Evolutionary conservation across 2,888 invertebrate species (phyloP).

Genomic region (Rhagonycha lutea): DNA sequence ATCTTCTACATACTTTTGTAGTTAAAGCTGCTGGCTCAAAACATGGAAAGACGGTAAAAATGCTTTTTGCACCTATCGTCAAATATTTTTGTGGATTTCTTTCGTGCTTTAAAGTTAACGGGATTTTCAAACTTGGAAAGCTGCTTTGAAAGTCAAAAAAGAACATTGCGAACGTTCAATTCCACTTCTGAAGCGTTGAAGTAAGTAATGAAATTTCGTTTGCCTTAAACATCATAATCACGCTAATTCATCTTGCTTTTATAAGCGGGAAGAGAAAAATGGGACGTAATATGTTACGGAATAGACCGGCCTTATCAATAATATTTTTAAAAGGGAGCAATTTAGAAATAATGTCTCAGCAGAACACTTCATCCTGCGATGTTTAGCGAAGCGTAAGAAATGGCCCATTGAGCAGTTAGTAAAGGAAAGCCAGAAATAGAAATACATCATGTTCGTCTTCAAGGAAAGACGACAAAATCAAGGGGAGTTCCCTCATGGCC

Average conservation of each 20-base stretch:
- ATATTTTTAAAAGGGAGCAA: conserved; percentile 22
- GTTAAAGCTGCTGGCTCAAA: background rate
- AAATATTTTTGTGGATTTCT: background rate
- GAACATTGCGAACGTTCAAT: background rate
- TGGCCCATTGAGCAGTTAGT: conserved; percentile 54
- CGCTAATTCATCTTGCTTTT: background rate
- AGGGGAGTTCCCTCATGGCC: conserved; percentile 45
- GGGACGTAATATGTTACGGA: background rate
- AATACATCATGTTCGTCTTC: conserved; percentile 45
- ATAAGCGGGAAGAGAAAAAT: background rate
- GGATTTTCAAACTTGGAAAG: background rate
- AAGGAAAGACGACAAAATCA: conserved; percentile 39
- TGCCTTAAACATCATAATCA: background rate
- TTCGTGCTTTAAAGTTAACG: background rate
- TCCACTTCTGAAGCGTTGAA: background rate
- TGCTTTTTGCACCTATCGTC: background rate
- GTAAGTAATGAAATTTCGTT: background rate
- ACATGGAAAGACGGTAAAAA: background rate
- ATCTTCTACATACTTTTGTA: background rate
- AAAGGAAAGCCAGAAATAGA: conserved; percentile 44
- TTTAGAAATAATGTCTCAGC: conserved; percentile 26
- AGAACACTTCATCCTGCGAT: conserved; percentile 41
- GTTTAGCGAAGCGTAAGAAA: conserved; percentile 51
- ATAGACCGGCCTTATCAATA: conserved; percentile 10
- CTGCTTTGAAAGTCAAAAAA: background rate